Base-by-base conservation (phyloP, 2,113 vertebrate genomes). In the Scomber japonicus region DNA sequence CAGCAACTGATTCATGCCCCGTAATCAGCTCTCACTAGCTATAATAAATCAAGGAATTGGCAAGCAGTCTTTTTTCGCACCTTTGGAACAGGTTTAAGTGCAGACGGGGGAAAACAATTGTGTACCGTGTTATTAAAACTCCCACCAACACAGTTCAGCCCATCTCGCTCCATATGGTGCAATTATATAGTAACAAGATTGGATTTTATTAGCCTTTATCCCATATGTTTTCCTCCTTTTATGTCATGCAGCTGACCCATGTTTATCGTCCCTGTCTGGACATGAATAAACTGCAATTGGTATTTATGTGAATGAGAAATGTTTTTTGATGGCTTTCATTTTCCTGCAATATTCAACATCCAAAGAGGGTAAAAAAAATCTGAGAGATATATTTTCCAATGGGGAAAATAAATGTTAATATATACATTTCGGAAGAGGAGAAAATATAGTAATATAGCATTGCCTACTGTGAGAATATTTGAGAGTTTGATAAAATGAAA, bases 21-120 rank as follows among this genome's bases (percentile, higher is more conserved):
- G 85, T 94, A 95, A 95, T 96, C 93, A 95, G 92, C 85, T 82
- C 85, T 87, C 60, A 83, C 91, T 85, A 27, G 86, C 87, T 86
- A 54, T 86, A 89, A 92, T 96, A 95, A 96, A 95, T 95, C 94
- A 96, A 85, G 83, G 85, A 83, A 93, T 93, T 93, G 92, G 91
- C 90, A 92, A 92, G 85, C 79, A 57, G 84, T 93, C 84, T 90
- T 92, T 91, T 93, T 88, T 87, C 83, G 69, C 93, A 91, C 89
- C 89, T 91, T 91, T 89, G 83, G 83, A 81, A 71, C 82, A 88
- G 88, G 82, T 89, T 91, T 85, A 90, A 89, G 81, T 89, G 88
- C 77, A 93, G 87, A 87, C 69, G 46, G 24, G 80, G 91, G 85
- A 77, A 88, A 91, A 88, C 87, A 89, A 86, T 92, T 89, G 86